Evolutionary conservation across 2,113 vertebrate genomes (phyloP), one percentile per base, ranked within the genome.

Genomic region (Scortum barcoo): DNA sequence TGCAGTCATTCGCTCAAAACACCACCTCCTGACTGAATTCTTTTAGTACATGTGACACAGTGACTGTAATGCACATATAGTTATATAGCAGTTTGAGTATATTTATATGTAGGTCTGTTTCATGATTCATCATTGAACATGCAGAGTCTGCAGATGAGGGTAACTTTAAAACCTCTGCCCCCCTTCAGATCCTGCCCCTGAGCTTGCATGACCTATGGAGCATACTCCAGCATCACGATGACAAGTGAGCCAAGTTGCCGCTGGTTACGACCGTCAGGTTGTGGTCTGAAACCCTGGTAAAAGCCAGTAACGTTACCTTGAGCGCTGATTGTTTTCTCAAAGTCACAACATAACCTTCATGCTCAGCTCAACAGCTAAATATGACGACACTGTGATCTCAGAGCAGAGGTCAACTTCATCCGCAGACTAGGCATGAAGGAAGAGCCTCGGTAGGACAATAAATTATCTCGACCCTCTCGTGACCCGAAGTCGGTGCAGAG

Each of bases 401-500:
- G 14, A 63, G 58, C 30, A 8, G 62, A 53, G 36, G 60, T 33
- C 65, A 63, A 84, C 63, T 20, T 33, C 22, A 73, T 26, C 57
- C 44, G 56, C 12, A 30, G 73, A 72, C 66, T 2, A 11, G 50
- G 28, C 54, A 44, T 53, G 53, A 70, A 24, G 71, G n/a, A 13
- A 3, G 48, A 73, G 50, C 53, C n/a, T 57, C 24, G 13, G 73
- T 12, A 17, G 73, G 72, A 73, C 68, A 38, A 85, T 76, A 86
- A 78, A 82, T 86, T 19, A 80, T 53, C n/a, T 28, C 3, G 30
- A 72, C 81, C 46, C 40, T 30, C 38, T 26, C 5, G 0, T 77
- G 73, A 86, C 72, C 72, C 40, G 57, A n/a, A 56, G 54, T 71
- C 60, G 33, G 22, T 71, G 51, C 22, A 60, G 66, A 19, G 68